Base-by-base conservation (phyloP, 1,140 invertebrate species). In the Oreohelix idahoensis region DNA sequence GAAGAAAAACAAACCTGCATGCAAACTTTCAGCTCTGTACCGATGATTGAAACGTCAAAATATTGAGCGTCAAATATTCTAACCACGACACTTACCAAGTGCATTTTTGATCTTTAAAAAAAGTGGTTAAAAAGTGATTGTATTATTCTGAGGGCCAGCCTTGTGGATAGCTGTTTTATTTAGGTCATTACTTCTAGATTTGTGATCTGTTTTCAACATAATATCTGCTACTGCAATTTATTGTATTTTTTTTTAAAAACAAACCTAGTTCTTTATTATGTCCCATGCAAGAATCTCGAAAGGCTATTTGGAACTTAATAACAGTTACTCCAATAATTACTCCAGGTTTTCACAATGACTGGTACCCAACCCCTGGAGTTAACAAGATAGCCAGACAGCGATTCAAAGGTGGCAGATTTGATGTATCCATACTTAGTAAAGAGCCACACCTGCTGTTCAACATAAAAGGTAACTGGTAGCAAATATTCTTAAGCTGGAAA, bases 311-410 rank as follows among this genome's bases (percentile, higher is more conserved):
- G 32, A 66, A 66, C 23, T 26, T 29, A 5, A 8, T 29, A 8
- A 26, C 63, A 13, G 26, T 11, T 26, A 10, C 32, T n/a, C 71
- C 4, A n/a, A n/a, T 69, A n/a, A 10, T n/a, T n/a, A 11, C 36
- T 26, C 42, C 63, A 80, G 78, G 78, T 80, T 32, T 42, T 8
- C 35, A 80, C 26, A 80, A 69, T 36, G 78, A 70, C 29, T 80
- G 78, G 78, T 80, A 80, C 66, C 58, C 78, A 8, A 13, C 66
- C 1, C 53, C 63, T n/a, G 63, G 39, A 39, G 29, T 11, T 2
- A 29, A 1, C 5, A 36, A 29, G 17, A 45, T 69, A 2, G 23
- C 38, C 58, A 66, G 63, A 35, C 4, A 5, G 35, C 32, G 63
- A 23, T 80, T 29, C 29, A 80, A 42, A 32, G 78, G 78, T 66